These are phyloP conservation scores for Microchirus variegatus DNA, from an alignment of 2,797 vertebrate genomes.

Conservation along the genomic window DNA sequence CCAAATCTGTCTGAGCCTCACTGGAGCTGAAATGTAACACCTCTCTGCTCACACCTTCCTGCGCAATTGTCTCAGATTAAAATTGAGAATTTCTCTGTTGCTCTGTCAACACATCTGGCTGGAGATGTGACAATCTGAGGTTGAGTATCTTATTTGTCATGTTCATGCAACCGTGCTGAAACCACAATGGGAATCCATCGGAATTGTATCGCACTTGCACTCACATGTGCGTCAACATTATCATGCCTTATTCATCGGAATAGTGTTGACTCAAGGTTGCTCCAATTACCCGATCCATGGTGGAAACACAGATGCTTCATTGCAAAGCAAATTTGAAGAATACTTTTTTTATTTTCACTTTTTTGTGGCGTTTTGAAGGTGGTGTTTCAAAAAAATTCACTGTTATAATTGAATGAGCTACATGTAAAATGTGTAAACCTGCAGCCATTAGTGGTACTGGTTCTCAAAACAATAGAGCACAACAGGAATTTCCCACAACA, in stretches of 20 bases:
- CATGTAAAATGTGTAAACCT: too few species aligned
- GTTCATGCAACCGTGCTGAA: slow-evolving; percentile 47
- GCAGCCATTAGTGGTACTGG: too few species aligned
- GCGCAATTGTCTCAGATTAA: slow-evolving; percentile 67
- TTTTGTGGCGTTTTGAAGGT: neutral
- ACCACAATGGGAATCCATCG: slow-evolving; percentile 41
- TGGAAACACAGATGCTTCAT: neutral
- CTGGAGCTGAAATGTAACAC: slow-evolving; percentile 47
- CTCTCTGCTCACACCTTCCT: slow-evolving; percentile 51
- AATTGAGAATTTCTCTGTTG: slow-evolving; percentile 44
- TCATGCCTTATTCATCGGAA: slow-evolving; percentile 21
- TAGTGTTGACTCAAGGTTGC: slow-evolving; percentile 4
- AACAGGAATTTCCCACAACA: too few species aligned
- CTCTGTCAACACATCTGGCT: slow-evolving; percentile 54
- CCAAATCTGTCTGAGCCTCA: slow-evolving; percentile 54
- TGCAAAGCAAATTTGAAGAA: neutral
- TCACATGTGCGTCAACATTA: slow-evolving; percentile 26
- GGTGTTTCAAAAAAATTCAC: too few species aligned
- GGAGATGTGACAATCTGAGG: slow-evolving; percentile 58
- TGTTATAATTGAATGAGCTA: too few species aligned
- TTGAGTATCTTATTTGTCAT: slow-evolving; percentile 59
- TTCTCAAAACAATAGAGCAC: too few species aligned
- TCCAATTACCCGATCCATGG: slow-evolving; percentile 1
- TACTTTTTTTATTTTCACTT: neutral
- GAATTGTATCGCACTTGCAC: slow-evolving; percentile 41